Percentiles rank a stretch among this genome's conserved stretches.
These are phyloP conservation scores for Plusia festucae DNA, from an alignment of 2,888 invertebrate genomes.

Conservation along the genomic window DNA sequence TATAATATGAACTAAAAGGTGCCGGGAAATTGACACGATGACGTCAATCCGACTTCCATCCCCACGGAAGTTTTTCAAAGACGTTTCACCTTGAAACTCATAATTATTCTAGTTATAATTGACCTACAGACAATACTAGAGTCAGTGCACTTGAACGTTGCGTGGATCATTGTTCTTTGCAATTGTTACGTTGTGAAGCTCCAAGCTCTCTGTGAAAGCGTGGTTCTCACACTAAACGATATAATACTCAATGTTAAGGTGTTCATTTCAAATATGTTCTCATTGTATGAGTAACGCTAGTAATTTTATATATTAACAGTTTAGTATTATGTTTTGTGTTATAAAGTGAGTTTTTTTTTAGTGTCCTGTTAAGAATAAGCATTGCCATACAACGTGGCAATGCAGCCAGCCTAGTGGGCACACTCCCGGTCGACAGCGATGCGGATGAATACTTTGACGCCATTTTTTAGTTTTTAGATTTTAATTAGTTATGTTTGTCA, in stretches of 20 bases:
- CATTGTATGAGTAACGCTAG: slow-evolving; percentile 49
- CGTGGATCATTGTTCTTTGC: slow-evolving; percentile 77
- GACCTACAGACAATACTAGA: slow-evolving; percentile 44
- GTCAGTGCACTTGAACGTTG: slow-evolving; percentile 70
- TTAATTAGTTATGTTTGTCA: no score
- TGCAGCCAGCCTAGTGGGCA: no score
- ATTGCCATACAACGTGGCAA: no score
- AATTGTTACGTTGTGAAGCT: slow-evolving; percentile 77
- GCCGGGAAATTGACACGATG: neutral
- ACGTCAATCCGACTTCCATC: neutral
- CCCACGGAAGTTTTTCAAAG: neutral
- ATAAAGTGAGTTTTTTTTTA: slow-evolving; percentile 22
- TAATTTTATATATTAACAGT: slow-evolving; percentile 66
- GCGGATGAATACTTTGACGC: no score
- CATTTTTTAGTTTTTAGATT: no score
- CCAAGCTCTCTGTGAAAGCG: slow-evolving; percentile 80
- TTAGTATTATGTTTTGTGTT: slow-evolving; percentile 51
- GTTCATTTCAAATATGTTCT: slow-evolving; percentile 60
- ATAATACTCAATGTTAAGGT: slow-evolving; percentile 67
- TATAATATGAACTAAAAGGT: no score
- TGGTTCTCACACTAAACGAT: slow-evolving; percentile 77
- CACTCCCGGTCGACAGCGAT: no score
- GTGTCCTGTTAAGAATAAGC: neutral
- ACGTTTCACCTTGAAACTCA: slow-evolving; percentile 21
- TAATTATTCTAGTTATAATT: slow-evolving; percentile 32